Evolutionary conservation across 1,140 invertebrate species (phyloP), one percentile per base, ranked within the genome.

Genomic region (Schlechtendalia chinensis): DNA sequence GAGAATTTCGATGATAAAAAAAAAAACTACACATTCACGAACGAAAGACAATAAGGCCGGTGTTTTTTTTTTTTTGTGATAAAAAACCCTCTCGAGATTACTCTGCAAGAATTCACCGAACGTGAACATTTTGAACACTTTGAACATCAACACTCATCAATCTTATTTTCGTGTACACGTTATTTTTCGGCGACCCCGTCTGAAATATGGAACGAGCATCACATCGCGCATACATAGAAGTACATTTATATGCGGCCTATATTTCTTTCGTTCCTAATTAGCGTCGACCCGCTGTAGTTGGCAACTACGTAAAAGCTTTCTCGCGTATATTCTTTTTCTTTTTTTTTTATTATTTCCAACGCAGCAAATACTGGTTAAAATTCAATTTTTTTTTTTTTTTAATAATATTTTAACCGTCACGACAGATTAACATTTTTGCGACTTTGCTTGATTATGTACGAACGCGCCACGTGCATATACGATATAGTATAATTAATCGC

Each of bases 211-310:
- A 65, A 32, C n/a, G 19, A 32, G 32, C 16, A 11, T 19, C 29
- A 65, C 10, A 65, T 27, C 24, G 27, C 6, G 27, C 6, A 22
- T n/a, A n/a, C 17, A 63, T 17, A 29, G 29, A 32, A 11, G 22
- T 5, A 0, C 32, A 12, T 16, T 24, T 22, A 24, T 45, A 45
- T 14, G 32, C 32, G 3, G n/a, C 54, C 72, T n/a, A n/a, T n/a
- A n/a, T n/a, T n/a, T n/a, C n/a, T 45, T n/a, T 75, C 29, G 12
- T 39, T 5, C 72, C 72, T 75, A 75, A 75, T 75, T 75, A 53
- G 59, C 65, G 32, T 39, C 32, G 3, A 39, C 8, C 32, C 32
- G 8, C 32, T 32, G 17, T 6, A 39, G 63, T 17, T 61, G 27
- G 27, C 14, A 17, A 0, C 24, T 56, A 61, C 27, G 32, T 8